These are phyloP conservation scores for Macrotrachela quadricornifera DNA, from an alignment of 1,140 invertebrate species.

Conservation along the genomic window DNA sequence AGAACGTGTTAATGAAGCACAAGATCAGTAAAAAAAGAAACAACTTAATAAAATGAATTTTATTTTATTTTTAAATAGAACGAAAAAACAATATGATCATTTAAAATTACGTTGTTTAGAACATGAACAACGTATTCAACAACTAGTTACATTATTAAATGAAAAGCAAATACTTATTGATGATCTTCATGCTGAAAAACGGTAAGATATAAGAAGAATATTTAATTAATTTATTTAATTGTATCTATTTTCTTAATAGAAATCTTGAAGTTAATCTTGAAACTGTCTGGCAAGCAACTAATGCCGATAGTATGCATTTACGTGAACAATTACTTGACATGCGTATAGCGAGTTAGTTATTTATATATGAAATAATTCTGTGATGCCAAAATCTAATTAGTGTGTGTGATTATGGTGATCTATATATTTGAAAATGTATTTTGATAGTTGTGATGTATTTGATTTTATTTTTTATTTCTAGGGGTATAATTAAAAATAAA, in stretches of 20 bases:
- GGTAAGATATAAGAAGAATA: neutral
- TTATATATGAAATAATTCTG: too few relatives aligned
- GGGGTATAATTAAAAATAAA: too few relatives aligned
- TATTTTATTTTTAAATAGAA: neutral
- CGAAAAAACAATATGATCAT: slow-evolving; percentile 1
- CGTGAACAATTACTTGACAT: too few relatives aligned
- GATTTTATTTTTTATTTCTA: too few relatives aligned
- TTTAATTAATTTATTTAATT: neutral
- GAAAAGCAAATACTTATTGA: slow-evolving; percentile 7
- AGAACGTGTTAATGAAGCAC: neutral
- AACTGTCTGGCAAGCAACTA: slow-evolving; percentile 3
- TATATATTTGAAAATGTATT: too few relatives aligned
- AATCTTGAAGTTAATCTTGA: slow-evolving; percentile 2
- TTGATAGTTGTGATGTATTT: too few relatives aligned
- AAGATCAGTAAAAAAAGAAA: neutral
- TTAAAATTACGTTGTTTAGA: neutral
- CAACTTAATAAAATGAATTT: too few relatives aligned
- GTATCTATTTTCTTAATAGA: neutral
- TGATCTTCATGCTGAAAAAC: slow-evolving; percentile 1
- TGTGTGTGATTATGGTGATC: too few relatives aligned
- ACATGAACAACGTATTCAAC: slow-evolving; percentile 1
- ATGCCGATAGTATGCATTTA: neutral
- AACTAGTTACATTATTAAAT: neutral
- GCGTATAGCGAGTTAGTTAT: too few relatives aligned
- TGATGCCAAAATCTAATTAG: too few relatives aligned